Evolutionary conservation across 2,888 invertebrate genomes (phyloP), one percentile per base, ranked within the genome.

Genomic region (Frankliniella intonsa): DNA sequence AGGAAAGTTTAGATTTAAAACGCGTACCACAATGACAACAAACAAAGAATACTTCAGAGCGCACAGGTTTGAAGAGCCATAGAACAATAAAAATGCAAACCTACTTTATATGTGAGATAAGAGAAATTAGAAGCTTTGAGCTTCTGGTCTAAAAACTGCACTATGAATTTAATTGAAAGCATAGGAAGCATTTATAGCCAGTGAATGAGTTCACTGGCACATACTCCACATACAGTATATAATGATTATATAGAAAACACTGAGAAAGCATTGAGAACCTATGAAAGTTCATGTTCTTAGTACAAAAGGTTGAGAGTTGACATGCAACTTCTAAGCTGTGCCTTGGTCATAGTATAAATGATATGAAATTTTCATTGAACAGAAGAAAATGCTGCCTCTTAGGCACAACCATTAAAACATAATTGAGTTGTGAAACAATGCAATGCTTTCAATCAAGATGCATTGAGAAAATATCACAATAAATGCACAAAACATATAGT

Each of bases 401-500:
- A 9, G 69, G 69, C 69, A 22, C 69, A 10, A 76, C 22, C 22
- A 76, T 76, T 25, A 69, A 76, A 76, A 62, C 62, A 62, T 76
- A 25, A 25, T 76, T 22, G 25, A 76, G 69, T 76, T 76, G 69
- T 76, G 69, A 76, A 76, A 76, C 69, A 9, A 76, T 25, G 25
- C 69, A 76, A 76, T 76, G 25, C 69, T 12, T 22, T 76, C 25
- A n/a, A 76, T 76, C 69, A 76, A 76, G 69, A 76, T 55, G 25
- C 69, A 76, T 25, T 76, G 69, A 76, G 9, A 76, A 76, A 25
- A 76, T 76, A 76, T 76, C 69, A 76, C 69, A 76, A 76, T 76
- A 76, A 76, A 76, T 76, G 69, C 69, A 76, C n/a, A 76, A 76
- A 76, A 76, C 69, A 76, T 76, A 22, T 9, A 69, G 69, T 76